phyloP scores from a whole-genome alignment of 2,797 vertebrate species.

The Vultur gryphus region DNA sequence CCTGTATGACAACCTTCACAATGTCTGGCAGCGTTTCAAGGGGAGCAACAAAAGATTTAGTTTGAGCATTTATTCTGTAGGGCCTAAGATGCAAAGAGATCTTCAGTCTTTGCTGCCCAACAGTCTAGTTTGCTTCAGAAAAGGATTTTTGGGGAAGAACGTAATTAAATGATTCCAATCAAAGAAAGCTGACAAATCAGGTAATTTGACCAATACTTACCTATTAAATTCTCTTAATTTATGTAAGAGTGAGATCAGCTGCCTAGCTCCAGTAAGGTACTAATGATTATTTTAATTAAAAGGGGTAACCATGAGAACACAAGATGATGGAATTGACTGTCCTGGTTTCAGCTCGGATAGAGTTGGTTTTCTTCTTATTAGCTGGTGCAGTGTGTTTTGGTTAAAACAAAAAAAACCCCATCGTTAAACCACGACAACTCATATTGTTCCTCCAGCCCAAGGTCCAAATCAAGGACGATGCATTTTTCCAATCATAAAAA shows the following conservation, averaged over 20 bases:
- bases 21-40: accelerated
- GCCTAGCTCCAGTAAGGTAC: background rate
- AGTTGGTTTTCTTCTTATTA: too few relatives aligned
- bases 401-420: too few relatives aligned
- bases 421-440: background rate
- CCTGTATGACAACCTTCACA: background rate
- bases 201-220: conserved; percentile 32
- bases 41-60: background rate
- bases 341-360: too few relatives aligned
- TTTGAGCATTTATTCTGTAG: background rate
- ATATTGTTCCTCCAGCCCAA: background rate
- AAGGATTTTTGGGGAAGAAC: background rate
- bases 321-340: background rate
- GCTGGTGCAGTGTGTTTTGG: too few relatives aligned
- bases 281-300: background rate
- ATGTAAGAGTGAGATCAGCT: background rate
- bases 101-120: background rate
- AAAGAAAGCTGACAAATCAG: background rate
- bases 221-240: background rate
- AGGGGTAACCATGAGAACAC: background rate
- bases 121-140: background rate
- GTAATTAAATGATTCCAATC: background rate
- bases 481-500: background rate
- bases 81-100: background rate
- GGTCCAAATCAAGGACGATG: background rate